Base-by-base conservation (phyloP, 92 coral and sea anemone genomes). In the Siderastrea radians region DNA sequence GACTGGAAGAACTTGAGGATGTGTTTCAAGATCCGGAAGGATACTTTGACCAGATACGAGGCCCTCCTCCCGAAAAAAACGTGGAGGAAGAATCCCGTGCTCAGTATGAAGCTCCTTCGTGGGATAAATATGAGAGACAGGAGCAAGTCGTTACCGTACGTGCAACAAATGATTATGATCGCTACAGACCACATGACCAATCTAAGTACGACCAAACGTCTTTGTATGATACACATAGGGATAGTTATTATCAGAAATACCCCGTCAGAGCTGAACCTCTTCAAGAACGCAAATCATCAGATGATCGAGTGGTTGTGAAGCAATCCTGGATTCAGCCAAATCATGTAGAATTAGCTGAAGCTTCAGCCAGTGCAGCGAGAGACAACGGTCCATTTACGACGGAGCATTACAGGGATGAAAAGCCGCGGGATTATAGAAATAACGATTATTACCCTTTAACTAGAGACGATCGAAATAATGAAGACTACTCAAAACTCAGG, bases 1-100 rank as follows among this genome's bases (percentile, higher is more conserved):
- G 80, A 52, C 68, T 74, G 60, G 74, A 84, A 15, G 72, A 74
- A 55, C 51, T 74, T 62, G 80, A 84, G 11, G 87, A 84, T 52
- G 87, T 84, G 44, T 84, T 84, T 74, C 87, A 84, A 61, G 87
- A 73, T 63, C 87, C 87, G 6, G 87, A 84, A 11, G 80, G 87
- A 1, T 74, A 84, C 62, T 84, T 84, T 53, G 87, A 84, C 15
- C 87, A 74, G 81, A 73, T 84, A 13, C 71, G 52, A 73, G 81
- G 52, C 3, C 87, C 81, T 62, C 80, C 87, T 3, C 81, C 54
- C 43, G 50, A 74, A 26, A 52, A 52, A 64, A 76, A 6, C 3
- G 73, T 64, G n/a, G 74, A 7, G 62, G 43, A 74, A 44, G 73
- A 26, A 51, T 73, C 26, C 5, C 50, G 53, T 46, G 72, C 49